phyloP scores from a whole-genome alignment of 1,140 invertebrate genomes.

The Ectropis grisescens region DNA sequence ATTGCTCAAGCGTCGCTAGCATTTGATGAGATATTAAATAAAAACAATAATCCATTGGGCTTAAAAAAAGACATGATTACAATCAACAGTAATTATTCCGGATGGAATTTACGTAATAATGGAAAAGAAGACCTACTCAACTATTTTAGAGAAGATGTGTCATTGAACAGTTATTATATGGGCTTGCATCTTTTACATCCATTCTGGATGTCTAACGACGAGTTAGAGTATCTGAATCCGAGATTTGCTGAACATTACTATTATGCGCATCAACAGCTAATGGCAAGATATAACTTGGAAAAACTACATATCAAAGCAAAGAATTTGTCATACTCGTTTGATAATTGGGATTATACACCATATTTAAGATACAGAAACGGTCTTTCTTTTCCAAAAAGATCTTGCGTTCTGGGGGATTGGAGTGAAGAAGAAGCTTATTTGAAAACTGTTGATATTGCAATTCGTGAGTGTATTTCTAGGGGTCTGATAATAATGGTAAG shows the following conservation, averaged over 20 bases:
- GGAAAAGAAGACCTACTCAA: constrained; percentile 74
- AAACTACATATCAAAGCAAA: constrained; percentile 52
- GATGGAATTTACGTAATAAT: constrained; percentile 60
- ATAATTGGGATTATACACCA: constrained; percentile 32
- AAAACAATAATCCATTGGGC: no score
- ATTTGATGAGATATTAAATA: constrained; percentile 5
- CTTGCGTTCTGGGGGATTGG: constrained; percentile 25
- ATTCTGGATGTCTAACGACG: constrained; percentile 74
- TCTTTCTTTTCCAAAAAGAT: constrained; percentile 40
- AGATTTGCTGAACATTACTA: constrained; percentile 75
- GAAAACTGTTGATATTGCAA: constrained; percentile 44
- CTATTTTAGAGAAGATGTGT: constrained; percentile 82
- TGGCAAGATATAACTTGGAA: constrained; percentile 77
- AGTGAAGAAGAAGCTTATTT: constrained; percentile 31
- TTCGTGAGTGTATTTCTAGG: constrained; percentile 45
- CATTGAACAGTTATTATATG: constrained; percentile 80
- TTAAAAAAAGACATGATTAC: constrained; percentile 15
- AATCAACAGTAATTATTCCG: constrained; percentile 70
- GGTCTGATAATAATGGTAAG: constrained; percentile 44
- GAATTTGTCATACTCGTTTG: constrained; percentile 13
- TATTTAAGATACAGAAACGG: constrained; percentile 51
- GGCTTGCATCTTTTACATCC: constrained; percentile 77
- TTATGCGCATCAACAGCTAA: constrained; percentile 71
- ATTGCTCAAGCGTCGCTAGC: constrained; percentile 32
- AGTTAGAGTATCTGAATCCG: constrained; percentile 66